phyloP scores from a whole-genome alignment of 2,888 invertebrate species.

The Listrodromus nycthemerus region DNA sequence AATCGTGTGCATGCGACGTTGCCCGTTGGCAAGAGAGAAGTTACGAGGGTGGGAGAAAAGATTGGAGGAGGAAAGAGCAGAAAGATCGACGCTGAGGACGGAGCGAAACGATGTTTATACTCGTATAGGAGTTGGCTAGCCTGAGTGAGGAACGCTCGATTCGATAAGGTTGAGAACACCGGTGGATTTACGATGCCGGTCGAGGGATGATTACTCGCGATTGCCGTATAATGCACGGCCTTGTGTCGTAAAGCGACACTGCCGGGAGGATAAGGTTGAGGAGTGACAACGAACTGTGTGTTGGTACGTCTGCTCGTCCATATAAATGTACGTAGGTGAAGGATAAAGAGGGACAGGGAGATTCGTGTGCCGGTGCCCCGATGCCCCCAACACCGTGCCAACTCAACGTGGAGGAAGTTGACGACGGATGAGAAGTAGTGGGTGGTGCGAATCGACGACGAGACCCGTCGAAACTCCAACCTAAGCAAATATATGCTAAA shows the following conservation, averaged over 20 bases:
- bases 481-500: constrained; percentile 6
- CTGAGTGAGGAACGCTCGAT: constrained; percentile 41
- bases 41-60: constrained; percentile 30
- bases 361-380: constrained; percentile 51
- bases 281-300: constrained; percentile 42
- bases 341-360: constrained; percentile 39
- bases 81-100: constrained; percentile 19
- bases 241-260: constrained; percentile 82
- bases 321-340: constrained; percentile 23
- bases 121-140: constrained; percentile 37
- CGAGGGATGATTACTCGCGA: constrained; percentile 83
- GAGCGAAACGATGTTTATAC: constrained; percentile 29
- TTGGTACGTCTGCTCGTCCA: constrained; percentile 19
- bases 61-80: constrained; percentile 26
- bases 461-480: background rate
- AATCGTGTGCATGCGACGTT: constrained; percentile 48
- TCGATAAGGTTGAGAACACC: constrained; percentile 83
- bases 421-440: constrained; percentile 13
- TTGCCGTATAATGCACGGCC: constrained; percentile 83
- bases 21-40: constrained; percentile 40
- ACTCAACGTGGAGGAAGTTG: constrained; percentile 32
- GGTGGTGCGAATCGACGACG: constrained; percentile 8
- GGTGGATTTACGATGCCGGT: constrained; percentile 82
- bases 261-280: constrained; percentile 62
- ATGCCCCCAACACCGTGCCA: constrained; percentile 29